Base-by-base conservation (phyloP, 1,140 invertebrate species). In the Megathymus violae region DNA sequence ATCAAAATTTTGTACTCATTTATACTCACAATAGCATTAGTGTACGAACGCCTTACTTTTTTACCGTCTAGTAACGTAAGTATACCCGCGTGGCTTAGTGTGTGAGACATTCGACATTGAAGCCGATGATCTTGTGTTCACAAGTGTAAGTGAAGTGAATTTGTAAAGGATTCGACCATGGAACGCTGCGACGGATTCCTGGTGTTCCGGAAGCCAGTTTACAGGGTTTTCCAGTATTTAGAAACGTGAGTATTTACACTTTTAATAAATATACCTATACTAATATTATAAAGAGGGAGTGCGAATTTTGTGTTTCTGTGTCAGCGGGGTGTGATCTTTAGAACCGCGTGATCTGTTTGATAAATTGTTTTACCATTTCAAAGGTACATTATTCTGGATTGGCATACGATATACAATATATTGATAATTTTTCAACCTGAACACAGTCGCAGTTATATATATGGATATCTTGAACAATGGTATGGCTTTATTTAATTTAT, bases 221-320 rank as follows among this genome's bases (percentile, higher is more conserved):
- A 95, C 88, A 92, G 94, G 85, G 94, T 95, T 78, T 95, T 95
- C 91, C 94, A 95, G 93, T 95, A 95, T 91, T 93, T 95, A 85
- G 95, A 95, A 92, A 94, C 94, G 93, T 94, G 85, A 93, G 93
- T 93, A 78, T 64, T 60, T 5, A 22, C 5, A 7, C 40, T 16
- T 56, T 13, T 36, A 17, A 6, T 31, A 10, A 13, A 1, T 9
- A n/a, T n/a, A n/a, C n/a, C n/a, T n/a, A n/a, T n/a, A n/a, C n/a
- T n/a, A n/a, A n/a, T n/a, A n/a, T n/a, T n/a, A n/a, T n/a, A n/a
- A n/a, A n/a, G n/a, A n/a, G n/a, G n/a, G n/a, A n/a, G n/a, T n/a
- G n/a, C n/a, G n/a, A n/a, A n/a, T n/a, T n/a, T n/a, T n/a, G n/a
- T n/a, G n/a, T n/a, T n/a, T n/a, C n/a, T n/a, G n/a, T 10, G 7